Conservation (phyloP, 2,888 invertebrate species). For the Drosophila kuntzei region DNA sequence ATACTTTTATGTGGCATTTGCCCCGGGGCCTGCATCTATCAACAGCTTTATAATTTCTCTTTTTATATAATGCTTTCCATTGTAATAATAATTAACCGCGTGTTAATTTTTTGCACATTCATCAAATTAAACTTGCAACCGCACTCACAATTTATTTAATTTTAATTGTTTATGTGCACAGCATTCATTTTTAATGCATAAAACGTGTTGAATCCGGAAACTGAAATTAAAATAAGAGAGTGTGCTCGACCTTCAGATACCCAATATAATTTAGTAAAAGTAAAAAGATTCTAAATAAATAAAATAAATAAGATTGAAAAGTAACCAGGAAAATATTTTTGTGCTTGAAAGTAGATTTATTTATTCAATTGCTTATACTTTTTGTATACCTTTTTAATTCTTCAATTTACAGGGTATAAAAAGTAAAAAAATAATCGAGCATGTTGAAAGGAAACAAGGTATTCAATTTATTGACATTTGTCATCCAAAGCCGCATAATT, state of each 20-base stretch:
- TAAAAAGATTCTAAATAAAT: slow-evolving; percentile 1
- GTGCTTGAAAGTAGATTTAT: too few relatives aligned
- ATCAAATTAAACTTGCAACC: slow-evolving; percentile 49
- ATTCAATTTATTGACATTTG: slow-evolving; percentile 36
- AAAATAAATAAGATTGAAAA: too few relatives aligned
- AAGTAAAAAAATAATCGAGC: slow-evolving; percentile 6
- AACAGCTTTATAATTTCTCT: not conserved
- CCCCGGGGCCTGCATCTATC: not conserved
- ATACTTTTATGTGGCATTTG: not conserved
- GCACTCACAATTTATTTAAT: slow-evolving; percentile 54
- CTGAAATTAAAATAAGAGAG: not conserved
- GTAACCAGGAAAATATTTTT: too few relatives aligned
- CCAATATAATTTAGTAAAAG: not conserved
- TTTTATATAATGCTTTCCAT: slow-evolving; percentile 18
- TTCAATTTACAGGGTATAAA: slow-evolving; percentile 6
- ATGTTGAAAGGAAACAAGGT: not conserved
- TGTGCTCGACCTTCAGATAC: not conserved
- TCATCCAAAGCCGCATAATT: slow-evolving; percentile 40
- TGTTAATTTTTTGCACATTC: slow-evolving; percentile 58
- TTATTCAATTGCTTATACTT: not conserved
- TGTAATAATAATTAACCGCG: slow-evolving; percentile 39
- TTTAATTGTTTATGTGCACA: slow-evolving; percentile 58
- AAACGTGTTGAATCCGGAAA: slow-evolving; percentile 30
- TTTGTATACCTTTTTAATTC: not conserved
- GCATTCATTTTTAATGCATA: slow-evolving; percentile 38